A percentile compares a stretch with the other conserved stretches of the same genome.
phyloP scores from a whole-genome alignment of 2,113 vertebrate species.

The Tachycineta bicolor region DNA sequence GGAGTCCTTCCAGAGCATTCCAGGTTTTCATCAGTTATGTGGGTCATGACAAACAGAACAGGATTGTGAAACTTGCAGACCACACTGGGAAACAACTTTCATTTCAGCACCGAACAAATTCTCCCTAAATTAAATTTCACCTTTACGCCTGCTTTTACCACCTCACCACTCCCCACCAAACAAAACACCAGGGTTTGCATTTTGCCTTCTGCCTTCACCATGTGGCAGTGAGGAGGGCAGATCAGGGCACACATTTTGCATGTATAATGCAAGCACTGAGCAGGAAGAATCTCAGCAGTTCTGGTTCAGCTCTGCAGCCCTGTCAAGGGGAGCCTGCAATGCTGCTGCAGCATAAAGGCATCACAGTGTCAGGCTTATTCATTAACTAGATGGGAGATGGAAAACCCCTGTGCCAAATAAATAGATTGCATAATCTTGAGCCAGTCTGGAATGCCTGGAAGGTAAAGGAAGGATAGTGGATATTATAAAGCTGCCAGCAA shows the following conservation, averaged over 20 bases:
- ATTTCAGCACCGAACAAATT: not conserved
- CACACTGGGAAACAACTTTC: not conserved
- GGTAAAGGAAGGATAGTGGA: not conserved
- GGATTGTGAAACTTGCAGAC: not conserved
- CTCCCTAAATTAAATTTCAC: not conserved
- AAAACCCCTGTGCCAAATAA: not conserved
- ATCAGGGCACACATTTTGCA: not conserved
- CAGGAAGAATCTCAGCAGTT: not conserved
- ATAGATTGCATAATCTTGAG: not conserved
- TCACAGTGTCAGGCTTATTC: not conserved
- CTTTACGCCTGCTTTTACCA: not conserved
- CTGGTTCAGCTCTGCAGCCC: not conserved
- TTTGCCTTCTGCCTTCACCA: not conserved
- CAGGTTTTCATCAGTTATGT: not conserved
- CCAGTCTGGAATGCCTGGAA: not conserved
- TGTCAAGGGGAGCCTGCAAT: not conserved
- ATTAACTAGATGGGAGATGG: not conserved
- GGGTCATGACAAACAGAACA: not conserved
- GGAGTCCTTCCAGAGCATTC: not conserved
- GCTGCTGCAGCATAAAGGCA: not conserved
- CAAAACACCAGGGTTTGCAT: not conserved
- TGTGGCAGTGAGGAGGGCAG: fast-evolving
- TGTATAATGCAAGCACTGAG: not conserved
- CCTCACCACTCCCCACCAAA: not conserved
- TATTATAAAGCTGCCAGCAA: not conserved